Percentiles rank a stretch among this genome's conserved stretches.
These are phyloP conservation scores for Agrochola lychnidis DNA, from an alignment of 2,888 invertebrate genomes.

Conservation along the genomic window DNA sequence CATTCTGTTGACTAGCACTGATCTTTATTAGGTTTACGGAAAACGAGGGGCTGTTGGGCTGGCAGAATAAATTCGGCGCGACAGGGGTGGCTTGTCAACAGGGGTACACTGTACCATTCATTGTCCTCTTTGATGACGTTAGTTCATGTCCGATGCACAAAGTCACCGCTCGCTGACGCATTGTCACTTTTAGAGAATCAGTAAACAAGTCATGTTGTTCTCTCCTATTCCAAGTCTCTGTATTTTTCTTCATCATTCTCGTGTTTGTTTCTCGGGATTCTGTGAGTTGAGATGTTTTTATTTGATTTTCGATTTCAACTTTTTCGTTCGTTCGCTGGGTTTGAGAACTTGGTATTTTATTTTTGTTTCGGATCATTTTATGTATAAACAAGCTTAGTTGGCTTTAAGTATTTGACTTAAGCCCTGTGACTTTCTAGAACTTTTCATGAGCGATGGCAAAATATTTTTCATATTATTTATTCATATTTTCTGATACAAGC, in stretches of 20 bases:
- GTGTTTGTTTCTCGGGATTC: conserved; percentile 60
- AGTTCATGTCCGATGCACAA: conserved; percentile 83
- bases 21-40: conserved; percentile 84
- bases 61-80: conserved; percentile 79
- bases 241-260: conserved; percentile 61
- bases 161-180: conserved; percentile 72
- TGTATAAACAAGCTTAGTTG: conserved; percentile 41
- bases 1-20: conserved; percentile 77
- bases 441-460: conserved; percentile 20
- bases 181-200: conserved; percentile 76
- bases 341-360: conserved; percentile 30
- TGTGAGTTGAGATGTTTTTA: conserved; percentile 48
- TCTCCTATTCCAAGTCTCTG: conserved; percentile 41
- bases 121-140: conserved; percentile 81
- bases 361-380: conserved; percentile 46
- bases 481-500: neutral
- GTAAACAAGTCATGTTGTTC: conserved; percentile 70
- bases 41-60: conserved; percentile 74
- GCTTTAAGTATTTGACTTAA: conserved; percentile 43
- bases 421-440: conserved; percentile 18
- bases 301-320: conserved; percentile 52
- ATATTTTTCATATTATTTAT: conserved; percentile 25
- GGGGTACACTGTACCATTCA: conserved; percentile 74
- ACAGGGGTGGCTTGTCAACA: conserved; percentile 77
- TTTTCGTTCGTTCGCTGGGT: conserved; percentile 35